Percentiles rank a stretch among this genome's conserved stretches.
Conservation (phyloP, 2,113 vertebrate species). For the Xiphorhynchus elegans region DNA sequence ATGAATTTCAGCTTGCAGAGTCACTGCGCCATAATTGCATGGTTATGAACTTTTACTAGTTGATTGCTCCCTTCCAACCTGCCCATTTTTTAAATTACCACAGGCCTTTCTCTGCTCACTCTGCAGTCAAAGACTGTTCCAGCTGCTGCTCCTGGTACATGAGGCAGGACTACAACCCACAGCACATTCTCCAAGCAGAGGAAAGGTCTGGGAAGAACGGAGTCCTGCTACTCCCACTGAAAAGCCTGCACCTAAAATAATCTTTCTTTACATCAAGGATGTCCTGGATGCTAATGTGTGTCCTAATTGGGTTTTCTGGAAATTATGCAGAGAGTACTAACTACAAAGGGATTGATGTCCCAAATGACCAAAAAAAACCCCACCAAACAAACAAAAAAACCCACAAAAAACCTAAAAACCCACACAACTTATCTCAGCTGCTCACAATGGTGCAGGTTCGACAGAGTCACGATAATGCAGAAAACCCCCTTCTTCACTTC, state of each 20-base stretch:
- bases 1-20: conserved; percentile 22
- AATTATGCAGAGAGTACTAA: neutral
- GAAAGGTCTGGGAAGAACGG: neutral
- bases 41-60: conserved; percentile 31
- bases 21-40: neutral
- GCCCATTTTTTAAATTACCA: conserved; percentile 8
- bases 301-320: neutral
- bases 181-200: neutral
- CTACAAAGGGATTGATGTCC: neutral
- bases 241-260: neutral
- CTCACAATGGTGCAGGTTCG: neutral
- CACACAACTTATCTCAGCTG: neutral
- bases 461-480: neutral
- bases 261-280: neutral
- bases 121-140: neutral
- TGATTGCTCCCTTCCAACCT: conserved; percentile 10
- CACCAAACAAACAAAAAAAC: too few relatives aligned
- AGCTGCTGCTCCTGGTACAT: neutral
- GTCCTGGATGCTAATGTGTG: neutral
- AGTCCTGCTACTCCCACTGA: neutral
- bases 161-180: neutral
- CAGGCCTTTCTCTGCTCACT: neutral
- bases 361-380: neutral
- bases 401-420: too few relatives aligned
- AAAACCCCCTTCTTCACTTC: neutral